Base-by-base conservation (phyloP, 2,888 invertebrate genomes). In the Parelbella ahira region DNA sequence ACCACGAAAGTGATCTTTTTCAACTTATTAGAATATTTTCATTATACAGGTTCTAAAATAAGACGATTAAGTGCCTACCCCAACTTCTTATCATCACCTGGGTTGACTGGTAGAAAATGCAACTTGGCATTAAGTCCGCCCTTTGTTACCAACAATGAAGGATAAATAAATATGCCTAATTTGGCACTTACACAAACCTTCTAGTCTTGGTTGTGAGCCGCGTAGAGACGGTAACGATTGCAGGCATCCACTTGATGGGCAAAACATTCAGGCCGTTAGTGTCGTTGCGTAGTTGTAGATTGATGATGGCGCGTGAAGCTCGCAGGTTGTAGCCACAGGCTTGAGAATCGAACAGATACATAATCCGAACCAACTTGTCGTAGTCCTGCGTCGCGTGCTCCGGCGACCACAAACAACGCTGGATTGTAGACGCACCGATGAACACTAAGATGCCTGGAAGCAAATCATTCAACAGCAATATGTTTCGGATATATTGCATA, bases 321-420 rank as follows among this genome's bases (percentile, higher is more conserved):
- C 49, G 37, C 1, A 67, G 37, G 1, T 54, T 51, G 28, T 63
- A 54, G 0, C 67, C 69, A 20, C 84, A 84, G 0, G 68, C 68
- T 0, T 60, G 43, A 1, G 63, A 60, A 30, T 84, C 83, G 45
- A 72, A 83, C 1, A 84, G 54, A 38, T 84, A 84, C 81, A 82
- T 82, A 36, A 83, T 68, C 2, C 81, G 68, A 1, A 57, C 55
- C 1, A 84, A 52, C 39, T 74, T 79, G 47, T 72, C 66, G 13
- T 53, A 67, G 38, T 82, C 82, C 1, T 50, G 23, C 0, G 36
- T 38, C 0, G 63, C 46, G 0, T 54, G 7, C 4, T 70, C 60
- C 0, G 80, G 81, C 0, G 48, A 48, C 82, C 81, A 84, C 0
- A 63, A 3, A 43, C 84, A 84, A 2, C 44, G 6, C 1, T 69